A percentile compares a stretch with the other conserved stretches of the same genome.
These are phyloP conservation scores for Pangasius macronema DNA, from an alignment of 2,797 vertebrate genomes.

Conservation along the genomic window DNA sequence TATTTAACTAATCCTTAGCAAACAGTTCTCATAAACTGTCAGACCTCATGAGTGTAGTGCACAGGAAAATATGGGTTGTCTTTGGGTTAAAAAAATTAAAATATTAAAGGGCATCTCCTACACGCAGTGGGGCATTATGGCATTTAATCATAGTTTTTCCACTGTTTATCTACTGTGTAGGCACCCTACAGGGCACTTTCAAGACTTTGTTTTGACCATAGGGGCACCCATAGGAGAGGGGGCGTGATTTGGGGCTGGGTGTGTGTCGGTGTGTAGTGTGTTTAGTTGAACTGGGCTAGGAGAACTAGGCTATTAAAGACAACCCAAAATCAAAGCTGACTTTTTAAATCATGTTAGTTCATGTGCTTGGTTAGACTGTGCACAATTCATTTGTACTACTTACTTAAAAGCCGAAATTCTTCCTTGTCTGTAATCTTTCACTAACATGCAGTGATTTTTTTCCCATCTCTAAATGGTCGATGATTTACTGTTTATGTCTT, in stretches of 20 bases:
- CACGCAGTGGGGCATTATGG: not conserved
- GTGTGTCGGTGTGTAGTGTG: not conserved
- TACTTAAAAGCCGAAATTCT: too few species aligned
- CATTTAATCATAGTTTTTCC: not conserved
- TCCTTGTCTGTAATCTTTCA: too few species aligned
- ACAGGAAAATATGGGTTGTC: not conserved
- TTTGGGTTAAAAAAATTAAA: not conserved
- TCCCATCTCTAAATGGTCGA: too few species aligned
- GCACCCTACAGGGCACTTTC: not conserved
- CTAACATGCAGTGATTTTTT: too few species aligned
- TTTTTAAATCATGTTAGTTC: not conserved
- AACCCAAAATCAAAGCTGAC: not conserved
- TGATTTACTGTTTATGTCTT: too few species aligned
- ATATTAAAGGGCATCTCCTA: not conserved
- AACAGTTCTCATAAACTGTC: not conserved
- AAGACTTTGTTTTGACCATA: not conserved
- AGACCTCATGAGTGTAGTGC: not conserved
- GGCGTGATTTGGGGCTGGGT: not conserved
- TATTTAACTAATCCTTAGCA: not conserved
- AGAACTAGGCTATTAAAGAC: too few species aligned
- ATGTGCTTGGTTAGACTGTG: not conserved
- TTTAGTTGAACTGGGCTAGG: too few species aligned
- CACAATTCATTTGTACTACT: too few species aligned
- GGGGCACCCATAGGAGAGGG: not conserved
- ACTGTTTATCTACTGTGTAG: not conserved